Evolutionary conservation across 2,888 invertebrate genomes (phyloP), one percentile per base, ranked within the genome.

Genomic region (Hedya salicella): DNA sequence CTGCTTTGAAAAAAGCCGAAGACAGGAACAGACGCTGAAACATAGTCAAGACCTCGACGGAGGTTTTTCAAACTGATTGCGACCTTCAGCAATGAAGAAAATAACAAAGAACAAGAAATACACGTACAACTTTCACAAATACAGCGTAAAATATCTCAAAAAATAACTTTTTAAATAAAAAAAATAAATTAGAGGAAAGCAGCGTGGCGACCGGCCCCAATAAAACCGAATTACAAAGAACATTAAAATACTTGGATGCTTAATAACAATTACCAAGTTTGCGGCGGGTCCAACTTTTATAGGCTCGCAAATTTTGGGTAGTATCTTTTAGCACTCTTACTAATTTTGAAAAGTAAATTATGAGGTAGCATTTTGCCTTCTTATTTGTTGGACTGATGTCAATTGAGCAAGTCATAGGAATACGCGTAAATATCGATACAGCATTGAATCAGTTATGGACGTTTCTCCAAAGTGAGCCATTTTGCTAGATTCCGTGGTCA

Each of bases 191-290:
- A 44, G 30, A 39, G 17, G 16, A 60, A 44, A 52, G 44, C 48
- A 56, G 39, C 65, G 57, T 36, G 56, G 30, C 56, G 1, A 46
- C 17, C 63, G 39, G 19, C 21, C 2, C 52, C 54, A 65, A 65
- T 65, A 65, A 65, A 65, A 52, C 52, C 21, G 53, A 59, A 53
- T 65, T 60, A 59, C 36, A 19, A 53, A 62, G 59, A 65, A 60
- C 65, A 65, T 65, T 59, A 65, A 65, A 63, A 65, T 59, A 60
- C 52, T 60, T 50, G 16, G 65, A 52, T 53, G 59, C 65, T 65
- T 52, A 53, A 65, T 60, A 65, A 46, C 59, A 65, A 65, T 65
- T 65, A 65, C 59, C 25, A 52, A 65, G 46, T 65, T 65, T 30
- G 52, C 42, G 40, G 57, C 11, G 36, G 36, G 6, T 9, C 57